Evolutionary conservation across 2,888 invertebrate genomes (phyloP), one percentile per base, ranked within the genome.

Genomic region (Cerastis rubricosa): DNA sequence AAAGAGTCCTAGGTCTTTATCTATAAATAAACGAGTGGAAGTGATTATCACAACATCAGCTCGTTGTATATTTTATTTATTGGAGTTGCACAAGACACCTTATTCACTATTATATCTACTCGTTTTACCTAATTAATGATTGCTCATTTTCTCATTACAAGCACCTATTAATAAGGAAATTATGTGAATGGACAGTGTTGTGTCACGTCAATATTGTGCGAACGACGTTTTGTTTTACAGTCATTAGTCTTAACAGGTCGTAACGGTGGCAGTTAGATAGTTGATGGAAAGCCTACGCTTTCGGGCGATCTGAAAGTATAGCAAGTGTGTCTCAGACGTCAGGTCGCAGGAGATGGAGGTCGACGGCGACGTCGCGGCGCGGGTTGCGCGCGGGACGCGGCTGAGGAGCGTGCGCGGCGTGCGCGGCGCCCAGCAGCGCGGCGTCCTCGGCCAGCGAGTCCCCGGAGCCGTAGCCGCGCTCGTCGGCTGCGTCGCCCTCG

Each of bases 401-500:
- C 73, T 86, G 93, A 66, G 91, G 90, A 67, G 90, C 89, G 63
- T 90, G 94, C 70, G 90, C 90, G 29, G 90, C 89, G 65, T 90
- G 94, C 66, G 91, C 91, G 35, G 90, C 89, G 75, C 96, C 95
- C 29, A 96, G 93, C 82, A 96, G 90, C 69, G 96, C 96, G 11
- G 96, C 94, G 88, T 96, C 96, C 87, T 94, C 97, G 85, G 93
- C 97, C 90, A 96, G 92, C 70, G 97, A 97, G 91, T 97, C 97
- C 2, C 95, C 97, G 74, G 97, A 97, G 66, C 97, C 97, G 86
- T 97, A 97, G 65, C 97, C 97, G 51, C 95, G 93, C 89, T 95
- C 95, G 81, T 95, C 95, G 14, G 93, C 97, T 9, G 84, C 88
- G 54, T 96, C 97, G 64, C 97, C 97, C 78, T 97, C 97, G 83